Conservation (phyloP, 2,113 vertebrate species). For the Cottus gobio region DNA sequence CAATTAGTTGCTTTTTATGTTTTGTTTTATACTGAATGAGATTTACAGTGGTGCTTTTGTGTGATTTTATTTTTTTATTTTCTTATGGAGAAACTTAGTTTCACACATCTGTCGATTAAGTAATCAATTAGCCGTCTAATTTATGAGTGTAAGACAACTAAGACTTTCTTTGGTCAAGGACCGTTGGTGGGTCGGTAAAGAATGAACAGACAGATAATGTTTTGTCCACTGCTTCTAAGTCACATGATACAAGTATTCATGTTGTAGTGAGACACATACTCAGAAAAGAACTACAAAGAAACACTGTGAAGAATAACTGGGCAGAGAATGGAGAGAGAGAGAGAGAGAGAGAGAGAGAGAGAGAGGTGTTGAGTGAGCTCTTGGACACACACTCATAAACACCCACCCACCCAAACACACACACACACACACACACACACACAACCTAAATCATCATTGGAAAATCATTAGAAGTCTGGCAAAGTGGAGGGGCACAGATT, state of each 20-base stretch:
- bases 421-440: conserved; percentile 43
- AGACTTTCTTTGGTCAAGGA: not conserved
- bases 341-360: conserved; percentile 2
- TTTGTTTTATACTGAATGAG: not conserved
- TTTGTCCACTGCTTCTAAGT: conserved; percentile 16
- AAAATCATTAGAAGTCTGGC: conserved; percentile 94
- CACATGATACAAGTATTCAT: conserved; percentile 5
- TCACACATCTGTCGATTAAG: not conserved
- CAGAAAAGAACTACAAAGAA: conserved; percentile 45
- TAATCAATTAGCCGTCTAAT: not conserved
- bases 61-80: not conserved
- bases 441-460: conserved; percentile 89
- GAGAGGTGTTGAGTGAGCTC: conserved; percentile 34
- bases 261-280: conserved; percentile 24
- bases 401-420: not conserved
- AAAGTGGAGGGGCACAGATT: conserved; percentile 86
- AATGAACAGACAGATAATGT: not conserved
- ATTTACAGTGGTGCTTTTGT: not conserved
- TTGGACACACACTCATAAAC: conserved; percentile 46
- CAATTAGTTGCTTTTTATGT: not conserved
- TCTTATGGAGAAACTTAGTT: not conserved
- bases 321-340: conserved; percentile 18
- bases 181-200: not conserved
- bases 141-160: not conserved
- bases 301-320: conserved; percentile 52